These are phyloP conservation scores for Drosophila multiciliata DNA, from an alignment of 2,888 invertebrate species.

Conservation along the genomic window DNA sequence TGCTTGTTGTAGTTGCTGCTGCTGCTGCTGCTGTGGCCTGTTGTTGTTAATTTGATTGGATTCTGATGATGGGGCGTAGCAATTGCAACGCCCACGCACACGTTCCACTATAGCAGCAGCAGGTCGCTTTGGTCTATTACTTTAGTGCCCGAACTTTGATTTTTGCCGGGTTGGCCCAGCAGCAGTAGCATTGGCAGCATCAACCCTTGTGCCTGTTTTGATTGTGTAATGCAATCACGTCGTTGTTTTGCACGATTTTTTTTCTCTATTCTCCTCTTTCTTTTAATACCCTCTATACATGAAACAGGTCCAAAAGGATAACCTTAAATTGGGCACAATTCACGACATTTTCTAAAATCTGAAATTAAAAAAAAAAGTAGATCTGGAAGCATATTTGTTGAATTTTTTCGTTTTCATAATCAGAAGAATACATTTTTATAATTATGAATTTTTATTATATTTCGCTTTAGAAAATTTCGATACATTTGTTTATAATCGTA, in stretches of 20 bases:
- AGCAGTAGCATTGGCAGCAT: slow-evolving; percentile 36
- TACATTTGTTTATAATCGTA: background rate
- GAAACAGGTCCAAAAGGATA: background rate
- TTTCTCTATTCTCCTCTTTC: slow-evolving; percentile 12
- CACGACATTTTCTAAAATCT: background rate
- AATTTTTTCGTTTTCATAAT: background rate
- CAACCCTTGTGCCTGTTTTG: slow-evolving; percentile 73
- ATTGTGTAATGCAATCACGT: slow-evolving; percentile 84
- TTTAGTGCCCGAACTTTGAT: slow-evolving; percentile 77
- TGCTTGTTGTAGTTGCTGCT: slow-evolving; percentile 31
- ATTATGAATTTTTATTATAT: background rate
- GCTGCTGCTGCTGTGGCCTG: slow-evolving; percentile 63
- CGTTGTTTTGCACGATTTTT: slow-evolving; percentile 73
- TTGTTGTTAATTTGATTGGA: slow-evolving; percentile 84
- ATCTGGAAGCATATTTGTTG: background rate
- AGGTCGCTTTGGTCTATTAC: slow-evolving; percentile 65
- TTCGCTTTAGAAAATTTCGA: background rate
- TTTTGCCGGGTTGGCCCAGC: slow-evolving; percentile 49
- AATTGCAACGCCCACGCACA: slow-evolving; percentile 82
- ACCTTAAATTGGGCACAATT: background rate
- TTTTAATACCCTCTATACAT: slow-evolving; percentile 5
- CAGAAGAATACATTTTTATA: background rate
- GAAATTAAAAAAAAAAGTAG: background rate
- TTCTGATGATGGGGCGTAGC: slow-evolving; percentile 83
- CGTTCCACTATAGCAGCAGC: slow-evolving; percentile 53